A percentile compares a stretch with the other conserved stretches of the same genome.
Conservation (phyloP, 2,888 invertebrate species). For the Baronia brevicornis region DNA sequence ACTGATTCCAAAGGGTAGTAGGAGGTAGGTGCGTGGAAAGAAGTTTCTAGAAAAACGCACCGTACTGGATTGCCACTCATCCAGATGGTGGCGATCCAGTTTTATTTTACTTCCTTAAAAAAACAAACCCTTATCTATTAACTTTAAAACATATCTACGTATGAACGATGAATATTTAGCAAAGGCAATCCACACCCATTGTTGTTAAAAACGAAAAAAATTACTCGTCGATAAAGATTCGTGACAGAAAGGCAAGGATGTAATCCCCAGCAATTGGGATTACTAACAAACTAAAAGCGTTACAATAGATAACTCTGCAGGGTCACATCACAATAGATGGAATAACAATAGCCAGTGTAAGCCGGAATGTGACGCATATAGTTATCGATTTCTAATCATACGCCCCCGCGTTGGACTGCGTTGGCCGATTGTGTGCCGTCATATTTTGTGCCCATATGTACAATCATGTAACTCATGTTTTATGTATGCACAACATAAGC, state of each 20-base stretch:
- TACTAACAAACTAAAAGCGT: constrained; percentile 50
- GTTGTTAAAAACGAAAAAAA: constrained; percentile 23
- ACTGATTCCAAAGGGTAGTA: no score
- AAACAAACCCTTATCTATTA: no score
- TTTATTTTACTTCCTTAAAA: no score
- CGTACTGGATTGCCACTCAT: no score
- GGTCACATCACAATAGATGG: constrained; percentile 46
- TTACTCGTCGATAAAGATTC: constrained; percentile 20
- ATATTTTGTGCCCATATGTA: constrained; percentile 20
- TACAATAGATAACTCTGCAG: constrained; percentile 46
- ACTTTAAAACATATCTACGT: no score
- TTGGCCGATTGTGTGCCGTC: constrained; percentile 29
- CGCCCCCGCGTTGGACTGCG: constrained; percentile 41
- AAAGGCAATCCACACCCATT: constrained; percentile 9
- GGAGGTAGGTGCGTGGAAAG: no score
- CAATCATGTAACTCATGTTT: constrained; percentile 13
- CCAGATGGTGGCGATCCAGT: no score
- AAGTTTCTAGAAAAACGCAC: no score
- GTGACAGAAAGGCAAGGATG: constrained; percentile 25
- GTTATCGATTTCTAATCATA: constrained; percentile 68
- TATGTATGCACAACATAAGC: no score
- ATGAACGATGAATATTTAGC: constrained; percentile 3
- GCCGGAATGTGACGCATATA: constrained; percentile 56
- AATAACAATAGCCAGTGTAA: constrained; percentile 50
- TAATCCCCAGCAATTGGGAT: constrained; percentile 63